phyloP scores from a whole-genome alignment of 2,113 vertebrate species.

The Seriola rivoliana region DNA sequence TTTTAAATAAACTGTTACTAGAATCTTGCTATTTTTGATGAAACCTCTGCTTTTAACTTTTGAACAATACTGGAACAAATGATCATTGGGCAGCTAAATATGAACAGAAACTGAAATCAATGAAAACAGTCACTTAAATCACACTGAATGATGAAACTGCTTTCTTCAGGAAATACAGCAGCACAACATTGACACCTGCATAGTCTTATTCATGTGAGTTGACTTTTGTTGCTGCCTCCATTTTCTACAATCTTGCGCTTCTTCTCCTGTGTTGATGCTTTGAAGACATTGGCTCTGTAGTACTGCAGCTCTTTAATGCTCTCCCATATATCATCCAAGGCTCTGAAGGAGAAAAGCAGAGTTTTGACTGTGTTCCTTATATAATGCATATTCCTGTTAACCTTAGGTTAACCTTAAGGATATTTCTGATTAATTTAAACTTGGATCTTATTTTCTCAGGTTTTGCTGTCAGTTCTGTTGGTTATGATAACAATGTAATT shows the following conservation, averaged over 20 bases:
- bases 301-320: conserved; percentile 96
- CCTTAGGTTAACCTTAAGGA: too few relatives aligned
- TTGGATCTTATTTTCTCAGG: too few relatives aligned
- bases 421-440: too few relatives aligned
- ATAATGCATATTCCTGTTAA: neutral
- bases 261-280: conserved; percentile 86
- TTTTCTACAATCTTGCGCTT: conserved; percentile 89
- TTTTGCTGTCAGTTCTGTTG: too few relatives aligned
- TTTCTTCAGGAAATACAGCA: neutral
- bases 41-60: conserved; percentile 18
- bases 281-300: conserved; percentile 94
- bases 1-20: neutral
- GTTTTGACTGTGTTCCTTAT: neutral
- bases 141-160: neutral
- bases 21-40: conserved; percentile 6
- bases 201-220: conserved; percentile 35
- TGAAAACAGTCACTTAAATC: neutral
- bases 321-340: conserved; percentile 94
- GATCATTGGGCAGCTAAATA: neutral
- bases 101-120: conserved; percentile 32
- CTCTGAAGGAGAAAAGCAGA: conserved; percentile 81
- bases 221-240: conserved; percentile 79
- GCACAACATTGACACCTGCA: neutral
- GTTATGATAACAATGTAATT: too few relatives aligned
- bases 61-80: conserved; percentile 13